Conservation (phyloP, 2,888 invertebrate species). For the Diaphora mendica region DNA sequence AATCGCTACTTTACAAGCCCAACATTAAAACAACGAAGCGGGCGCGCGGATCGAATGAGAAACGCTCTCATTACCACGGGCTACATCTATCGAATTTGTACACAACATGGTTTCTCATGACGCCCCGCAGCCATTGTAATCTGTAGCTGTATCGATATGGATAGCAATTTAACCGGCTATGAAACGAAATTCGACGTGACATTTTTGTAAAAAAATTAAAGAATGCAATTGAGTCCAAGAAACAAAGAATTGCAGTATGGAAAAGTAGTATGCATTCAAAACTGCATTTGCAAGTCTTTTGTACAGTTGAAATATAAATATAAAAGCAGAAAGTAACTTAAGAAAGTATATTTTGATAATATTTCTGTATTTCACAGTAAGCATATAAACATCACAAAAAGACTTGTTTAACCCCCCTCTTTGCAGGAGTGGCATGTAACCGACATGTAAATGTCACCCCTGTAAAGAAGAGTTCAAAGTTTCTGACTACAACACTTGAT, state of each 20-base stretch:
- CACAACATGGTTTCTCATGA: constrained; percentile 42
- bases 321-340: no score
- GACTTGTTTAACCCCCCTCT: no score
- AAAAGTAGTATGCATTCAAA: no score
- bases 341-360: no score
- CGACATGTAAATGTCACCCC: no score
- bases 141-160: constrained; percentile 25
- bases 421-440: no score
- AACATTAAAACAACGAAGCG: constrained; percentile 61
- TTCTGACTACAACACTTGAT: no score
- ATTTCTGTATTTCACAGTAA: no score
- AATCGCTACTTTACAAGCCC: constrained; percentile 49
- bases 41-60: constrained; percentile 65
- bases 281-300: no score
- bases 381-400: no score
- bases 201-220: background rate
- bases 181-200: constrained; percentile 1
- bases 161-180: constrained; percentile 14
- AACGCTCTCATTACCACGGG: constrained; percentile 45
- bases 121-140: constrained; percentile 25
- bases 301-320: no score
- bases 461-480: no score
- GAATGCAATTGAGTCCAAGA: background rate
- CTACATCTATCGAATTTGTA: constrained; percentile 50
- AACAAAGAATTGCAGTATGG: background rate